These are phyloP conservation scores for Eueremaeus valkanovi DNA, from an alignment of 2,888 invertebrate genomes.

Conservation along the genomic window DNA sequence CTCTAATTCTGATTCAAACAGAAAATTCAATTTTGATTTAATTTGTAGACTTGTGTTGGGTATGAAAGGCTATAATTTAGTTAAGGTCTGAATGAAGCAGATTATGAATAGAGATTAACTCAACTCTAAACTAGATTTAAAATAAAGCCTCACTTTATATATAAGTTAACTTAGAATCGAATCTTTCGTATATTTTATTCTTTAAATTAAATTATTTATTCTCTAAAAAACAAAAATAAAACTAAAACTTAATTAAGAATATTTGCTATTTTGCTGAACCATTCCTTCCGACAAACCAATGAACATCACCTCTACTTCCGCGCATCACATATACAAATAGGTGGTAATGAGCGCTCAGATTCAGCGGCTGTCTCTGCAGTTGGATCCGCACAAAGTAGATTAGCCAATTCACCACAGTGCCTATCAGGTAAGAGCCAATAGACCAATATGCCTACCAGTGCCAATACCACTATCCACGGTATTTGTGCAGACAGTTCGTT, in stretches of 20 bases:
- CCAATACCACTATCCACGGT: not conserved
- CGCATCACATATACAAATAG: slow-evolving; percentile 22
- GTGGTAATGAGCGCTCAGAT: slow-evolving; percentile 39
- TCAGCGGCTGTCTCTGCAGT: slow-evolving; percentile 39
- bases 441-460: not conserved
- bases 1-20: not conserved
- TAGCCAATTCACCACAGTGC: slow-evolving; percentile 39
- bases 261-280: slow-evolving; percentile 19
- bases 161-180: not conserved
- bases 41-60: not conserved
- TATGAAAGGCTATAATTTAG: not conserved
- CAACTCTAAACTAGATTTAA: not conserved
- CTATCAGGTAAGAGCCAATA: slow-evolving; percentile 36
- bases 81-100: not conserved
- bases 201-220: not conserved
- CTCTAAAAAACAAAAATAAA: not conserved
- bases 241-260: not conserved
- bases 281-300: not conserved
- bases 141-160: too few species aligned
- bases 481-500: not conserved
- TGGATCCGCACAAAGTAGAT: slow-evolving; percentile 39
- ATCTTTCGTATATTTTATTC: not conserved
- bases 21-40: not conserved
- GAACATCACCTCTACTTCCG: not conserved
- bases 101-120: not conserved